Evolutionary conservation across 2,888 invertebrate genomes (phyloP).

Genomic region (Acanthosepion esculentum): DNA sequence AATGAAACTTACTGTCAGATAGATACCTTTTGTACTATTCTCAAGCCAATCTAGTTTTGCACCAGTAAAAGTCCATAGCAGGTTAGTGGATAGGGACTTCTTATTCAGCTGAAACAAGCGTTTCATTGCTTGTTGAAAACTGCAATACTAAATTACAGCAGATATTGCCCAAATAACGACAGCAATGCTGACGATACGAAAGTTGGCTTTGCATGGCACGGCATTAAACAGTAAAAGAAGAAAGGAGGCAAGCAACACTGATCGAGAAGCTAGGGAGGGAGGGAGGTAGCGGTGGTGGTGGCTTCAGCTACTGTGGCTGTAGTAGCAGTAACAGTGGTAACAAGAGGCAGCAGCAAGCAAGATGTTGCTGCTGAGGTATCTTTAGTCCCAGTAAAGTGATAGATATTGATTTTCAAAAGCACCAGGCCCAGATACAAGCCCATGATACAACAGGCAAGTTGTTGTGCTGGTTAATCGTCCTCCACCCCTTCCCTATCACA

Average conservation of each 20-base stretch:
- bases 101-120: background rate
- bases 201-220: background rate
- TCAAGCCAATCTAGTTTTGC: background rate
- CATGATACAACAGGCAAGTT: background rate
- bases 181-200: background rate
- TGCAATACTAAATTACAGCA: background rate
- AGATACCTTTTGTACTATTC: background rate
- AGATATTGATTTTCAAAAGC: background rate
- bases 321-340: background rate
- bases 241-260: background rate
- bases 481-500: background rate
- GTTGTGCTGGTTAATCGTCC: background rate
- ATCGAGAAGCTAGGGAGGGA: background rate
- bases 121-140: background rate
- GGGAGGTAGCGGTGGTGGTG: background rate
- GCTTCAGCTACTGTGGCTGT: background rate
- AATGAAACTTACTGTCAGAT: background rate
- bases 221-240: background rate
- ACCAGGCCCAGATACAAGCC: conserved; percentile 24
- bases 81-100: background rate
- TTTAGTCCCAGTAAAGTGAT: background rate
- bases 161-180: background rate
- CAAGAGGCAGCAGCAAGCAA: background rate
- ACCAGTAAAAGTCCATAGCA: background rate
- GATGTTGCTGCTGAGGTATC: background rate